These are phyloP conservation scores for Nibea albiflora DNA, from an alignment of 2,113 vertebrate genomes.

Conservation along the genomic window DNA sequence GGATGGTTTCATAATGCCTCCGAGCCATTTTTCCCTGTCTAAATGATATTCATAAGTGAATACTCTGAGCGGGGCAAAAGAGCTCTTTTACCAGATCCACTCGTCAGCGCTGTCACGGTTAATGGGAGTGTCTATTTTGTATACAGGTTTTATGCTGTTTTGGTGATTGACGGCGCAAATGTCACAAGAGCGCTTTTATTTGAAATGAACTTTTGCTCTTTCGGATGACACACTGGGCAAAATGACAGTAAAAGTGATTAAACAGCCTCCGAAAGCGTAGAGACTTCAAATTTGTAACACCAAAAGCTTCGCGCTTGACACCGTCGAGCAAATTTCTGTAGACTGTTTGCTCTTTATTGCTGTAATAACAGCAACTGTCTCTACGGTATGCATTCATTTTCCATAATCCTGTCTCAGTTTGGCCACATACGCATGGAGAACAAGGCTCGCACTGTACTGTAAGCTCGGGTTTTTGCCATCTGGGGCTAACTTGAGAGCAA, in stretches of 20 bases:
- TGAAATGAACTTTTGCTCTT: not conserved
- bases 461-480: constrained; percentile 38
- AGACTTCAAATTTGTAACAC: not conserved
- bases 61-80: constrained; percentile 33
- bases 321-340: not conserved
- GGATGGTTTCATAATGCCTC: constrained; percentile 67
- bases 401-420: constrained; percentile 39
- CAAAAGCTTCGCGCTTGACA: not conserved
- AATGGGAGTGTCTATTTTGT: constrained; percentile 44
- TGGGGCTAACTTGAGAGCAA: constrained; percentile 34
- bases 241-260: not conserved
- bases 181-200: constrained; percentile 4
- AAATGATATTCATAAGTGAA: constrained; percentile 48
- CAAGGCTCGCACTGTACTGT: constrained; percentile 38
- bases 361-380: constrained; percentile 1
- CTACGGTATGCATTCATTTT: constrained; percentile 13
- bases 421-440: constrained; percentile 6
- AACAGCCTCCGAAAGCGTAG: not conserved
- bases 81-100: constrained; percentile 42
- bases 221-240: not conserved
- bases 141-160: constrained; percentile 30
- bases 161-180: constrained; percentile 26
- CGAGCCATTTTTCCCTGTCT: constrained; percentile 21
- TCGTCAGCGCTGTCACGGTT: constrained; percentile 14
- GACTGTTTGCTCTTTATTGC: constrained; percentile 9